phyloP scores from a whole-genome alignment of 2,797 vertebrate species.

The Hemibagrus guttatus region DNA sequence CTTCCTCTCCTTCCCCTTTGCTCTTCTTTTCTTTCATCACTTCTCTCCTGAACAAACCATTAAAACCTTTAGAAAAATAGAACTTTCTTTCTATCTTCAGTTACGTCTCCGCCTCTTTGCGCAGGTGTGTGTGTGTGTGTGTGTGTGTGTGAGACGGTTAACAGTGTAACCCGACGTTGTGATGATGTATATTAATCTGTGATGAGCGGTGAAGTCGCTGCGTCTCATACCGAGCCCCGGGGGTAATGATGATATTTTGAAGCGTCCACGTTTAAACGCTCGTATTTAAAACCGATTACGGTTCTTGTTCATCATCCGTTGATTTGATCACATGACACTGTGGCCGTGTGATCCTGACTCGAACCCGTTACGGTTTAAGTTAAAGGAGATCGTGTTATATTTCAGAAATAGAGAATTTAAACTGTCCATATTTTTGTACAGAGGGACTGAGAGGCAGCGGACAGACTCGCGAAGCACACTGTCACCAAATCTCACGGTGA shows the following conservation, averaged over 20 bases:
- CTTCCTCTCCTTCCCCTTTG: not conserved
- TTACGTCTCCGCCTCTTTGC: not conserved
- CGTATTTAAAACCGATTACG: not conserved
- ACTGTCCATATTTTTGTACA: conserved; percentile 57
- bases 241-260: conserved; percentile 5
- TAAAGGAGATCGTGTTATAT: conserved; percentile 49
- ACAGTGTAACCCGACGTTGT: not conserved
- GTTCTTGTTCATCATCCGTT: not conserved
- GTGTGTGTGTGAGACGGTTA: not conserved
- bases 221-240: not conserved
- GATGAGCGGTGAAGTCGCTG: not conserved
- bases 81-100: not conserved
- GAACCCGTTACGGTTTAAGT: conserved; percentile 24
- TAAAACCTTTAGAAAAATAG: not conserved
- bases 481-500: conserved; percentile 75
- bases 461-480: conserved; percentile 77
- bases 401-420: conserved; percentile 60
- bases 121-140: not conserved
- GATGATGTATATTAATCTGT: not conserved
- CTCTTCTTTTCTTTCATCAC: not conserved
- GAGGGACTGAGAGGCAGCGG: conserved; percentile 32
- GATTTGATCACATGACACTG: conserved; percentile 8
- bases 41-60: not conserved
- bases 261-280: conserved; percentile 6
- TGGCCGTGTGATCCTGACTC: not conserved